phyloP scores from a whole-genome alignment of 1,140 invertebrate genomes.

The Neodiprion fabricii region DNA sequence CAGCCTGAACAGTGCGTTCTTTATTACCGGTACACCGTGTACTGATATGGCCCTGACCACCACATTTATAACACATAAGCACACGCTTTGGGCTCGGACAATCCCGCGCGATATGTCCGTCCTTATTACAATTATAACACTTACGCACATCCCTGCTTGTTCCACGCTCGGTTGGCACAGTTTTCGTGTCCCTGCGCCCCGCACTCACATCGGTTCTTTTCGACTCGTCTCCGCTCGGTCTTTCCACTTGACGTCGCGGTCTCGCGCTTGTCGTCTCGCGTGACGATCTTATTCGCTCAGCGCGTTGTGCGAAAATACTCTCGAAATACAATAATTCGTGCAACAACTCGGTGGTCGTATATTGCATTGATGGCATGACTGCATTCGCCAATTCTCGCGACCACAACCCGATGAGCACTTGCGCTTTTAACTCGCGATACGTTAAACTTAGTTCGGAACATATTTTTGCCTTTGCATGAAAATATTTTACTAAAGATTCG shows the following conservation, averaged over 20 bases:
- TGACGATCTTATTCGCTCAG: too few relatives aligned
- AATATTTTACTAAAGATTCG: conserved; percentile 16
- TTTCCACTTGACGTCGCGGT: background rate
- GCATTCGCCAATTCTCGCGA: conserved; percentile 11
- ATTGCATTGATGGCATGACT: background rate
- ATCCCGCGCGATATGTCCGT: conserved; percentile 16
- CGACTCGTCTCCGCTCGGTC: background rate
- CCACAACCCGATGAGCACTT: conserved; percentile 22
- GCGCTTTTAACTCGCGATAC: background rate
- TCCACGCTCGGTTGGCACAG: too few relatives aligned
- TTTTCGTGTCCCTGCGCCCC: background rate
- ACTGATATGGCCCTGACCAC: conserved; percentile 12
- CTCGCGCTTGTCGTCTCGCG: background rate
- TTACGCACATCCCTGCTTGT: background rate
- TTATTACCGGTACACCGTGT: conserved; percentile 14
- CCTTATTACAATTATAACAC: conserved; percentile 21
- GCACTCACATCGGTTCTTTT: background rate
- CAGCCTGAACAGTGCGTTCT: conserved; percentile 7
- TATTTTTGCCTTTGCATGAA: conserved; percentile 22
- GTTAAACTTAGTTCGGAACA: conserved; percentile 14
- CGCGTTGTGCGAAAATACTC: too few relatives aligned
- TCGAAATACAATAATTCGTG: background rate
- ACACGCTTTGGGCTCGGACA: background rate
- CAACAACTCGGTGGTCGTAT: background rate
- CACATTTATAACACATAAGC: conserved; percentile 3